Conservation (phyloP, 2,888 invertebrate genomes). For the Lumbricus terrestris region DNA sequence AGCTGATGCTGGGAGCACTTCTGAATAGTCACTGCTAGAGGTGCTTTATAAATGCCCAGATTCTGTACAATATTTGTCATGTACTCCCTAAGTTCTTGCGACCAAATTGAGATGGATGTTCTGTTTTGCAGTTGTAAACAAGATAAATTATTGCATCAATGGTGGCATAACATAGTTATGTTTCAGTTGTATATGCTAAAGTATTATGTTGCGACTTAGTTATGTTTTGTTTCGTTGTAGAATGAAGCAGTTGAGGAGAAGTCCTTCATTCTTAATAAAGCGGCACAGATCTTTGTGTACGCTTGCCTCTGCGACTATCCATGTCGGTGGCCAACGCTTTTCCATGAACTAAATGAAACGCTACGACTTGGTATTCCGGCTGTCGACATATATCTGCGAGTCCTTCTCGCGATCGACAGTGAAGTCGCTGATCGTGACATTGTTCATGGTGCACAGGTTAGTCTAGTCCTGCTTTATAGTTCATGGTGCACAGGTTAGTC, state of each 20-base stretch:
- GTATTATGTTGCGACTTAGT: background rate
- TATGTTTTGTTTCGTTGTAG: slow-evolving; percentile 39
- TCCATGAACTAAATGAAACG: slow-evolving; percentile 61
- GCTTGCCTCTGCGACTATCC: slow-evolving; percentile 64
- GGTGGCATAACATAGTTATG: background rate
- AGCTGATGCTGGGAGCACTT: no score
- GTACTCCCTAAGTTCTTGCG: no score
- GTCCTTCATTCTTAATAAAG: slow-evolving; percentile 63
- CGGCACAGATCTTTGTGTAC: slow-evolving; percentile 64
- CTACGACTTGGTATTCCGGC: slow-evolving; percentile 32
- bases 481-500: no score
- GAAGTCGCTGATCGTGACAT: slow-evolving; percentile 64
- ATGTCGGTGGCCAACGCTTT: slow-evolving; percentile 63
- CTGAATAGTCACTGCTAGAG: no score
- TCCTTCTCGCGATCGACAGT: slow-evolving; percentile 63
- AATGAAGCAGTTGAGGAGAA: slow-evolving; percentile 47
- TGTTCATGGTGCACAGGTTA: slow-evolving; percentile 41
- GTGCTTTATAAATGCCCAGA: no score
- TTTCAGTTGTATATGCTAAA: background rate
- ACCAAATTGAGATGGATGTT: no score
- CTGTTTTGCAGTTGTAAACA: background rate
- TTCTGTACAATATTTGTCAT: no score
- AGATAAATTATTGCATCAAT: background rate
- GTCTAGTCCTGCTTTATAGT: background rate
- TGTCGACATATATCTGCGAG: slow-evolving; percentile 63